phyloP scores from a whole-genome alignment of 2,797 vertebrate species.

The Cheirogaleus major region DNA sequence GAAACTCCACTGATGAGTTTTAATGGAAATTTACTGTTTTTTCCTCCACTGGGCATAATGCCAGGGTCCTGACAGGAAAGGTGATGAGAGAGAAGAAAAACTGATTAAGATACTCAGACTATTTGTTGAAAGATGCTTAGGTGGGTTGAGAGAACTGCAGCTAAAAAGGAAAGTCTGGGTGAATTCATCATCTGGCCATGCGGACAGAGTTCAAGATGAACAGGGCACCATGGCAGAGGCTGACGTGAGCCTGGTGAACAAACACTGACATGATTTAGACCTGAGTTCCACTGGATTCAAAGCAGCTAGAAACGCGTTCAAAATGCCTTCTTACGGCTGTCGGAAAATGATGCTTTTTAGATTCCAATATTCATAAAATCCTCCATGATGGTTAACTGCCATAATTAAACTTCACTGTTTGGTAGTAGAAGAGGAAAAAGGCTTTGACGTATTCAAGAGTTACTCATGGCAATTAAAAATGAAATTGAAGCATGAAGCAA shows the following conservation, averaged over 20 bases:
- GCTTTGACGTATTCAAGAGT: conserved; percentile 12
- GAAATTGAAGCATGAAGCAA: neutral
- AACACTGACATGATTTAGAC: conserved; percentile 15
- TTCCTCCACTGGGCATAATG: conserved; percentile 45
- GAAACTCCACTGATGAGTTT: conserved; percentile 52
- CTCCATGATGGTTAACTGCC: conserved; percentile 13
- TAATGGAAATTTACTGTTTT: conserved; percentile 38
- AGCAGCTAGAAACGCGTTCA: conserved; percentile 8
- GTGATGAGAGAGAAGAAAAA: conserved; percentile 63
- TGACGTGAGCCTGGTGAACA: neutral
- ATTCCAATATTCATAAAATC: conserved; percentile 45
- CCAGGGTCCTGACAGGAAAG: conserved; percentile 47
- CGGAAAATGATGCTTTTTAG: conserved; percentile 8
- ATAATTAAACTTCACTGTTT: conserved; percentile 29
- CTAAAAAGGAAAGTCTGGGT: conserved; percentile 23
- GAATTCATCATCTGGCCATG: conserved; percentile 58
- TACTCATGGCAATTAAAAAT: conserved; percentile 43
- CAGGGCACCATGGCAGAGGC: neutral
- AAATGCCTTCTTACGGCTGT: neutral
- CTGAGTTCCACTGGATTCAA: neutral
- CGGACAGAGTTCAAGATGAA: neutral
- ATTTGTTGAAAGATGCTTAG: conserved; percentile 65
- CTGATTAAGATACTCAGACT: conserved; percentile 69
- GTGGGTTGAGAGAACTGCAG: conserved; percentile 45
- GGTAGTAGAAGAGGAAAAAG: neutral